A percentile compares a stretch with the other conserved stretches of the same genome.
These are phyloP conservation scores for Pomacea canaliculata DNA, from an alignment of 2,888 invertebrate genomes.

Conservation along the genomic window DNA sequence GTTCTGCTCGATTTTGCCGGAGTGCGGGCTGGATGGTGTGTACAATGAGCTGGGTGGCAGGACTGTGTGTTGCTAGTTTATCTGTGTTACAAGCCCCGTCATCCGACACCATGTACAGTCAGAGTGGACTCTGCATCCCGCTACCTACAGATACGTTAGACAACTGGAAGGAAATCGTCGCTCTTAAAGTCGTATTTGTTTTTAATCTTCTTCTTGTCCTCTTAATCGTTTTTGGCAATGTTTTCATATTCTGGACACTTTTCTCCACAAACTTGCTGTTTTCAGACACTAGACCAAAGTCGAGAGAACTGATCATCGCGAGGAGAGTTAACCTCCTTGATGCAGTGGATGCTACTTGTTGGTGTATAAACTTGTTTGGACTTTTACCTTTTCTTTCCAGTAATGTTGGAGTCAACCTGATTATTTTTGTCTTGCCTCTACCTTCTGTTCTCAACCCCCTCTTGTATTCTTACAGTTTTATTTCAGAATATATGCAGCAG, in stretches of 20 bases:
- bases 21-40: slow-evolving; percentile 16
- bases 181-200: background rate
- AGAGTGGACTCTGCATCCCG: slow-evolving; percentile 24
- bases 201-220: background rate
- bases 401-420: background rate
- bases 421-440: background rate
- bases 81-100: slow-evolving; percentile 13
- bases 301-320: background rate
- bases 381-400: background rate
- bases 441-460: background rate
- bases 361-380: background rate
- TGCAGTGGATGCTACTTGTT: background rate
- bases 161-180: background rate
- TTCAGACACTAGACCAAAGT: background rate
- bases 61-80: slow-evolving; percentile 1
- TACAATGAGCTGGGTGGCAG: slow-evolving; percentile 5
- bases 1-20: slow-evolving; percentile 4
- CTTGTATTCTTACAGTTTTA: background rate
- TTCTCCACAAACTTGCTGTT: background rate
- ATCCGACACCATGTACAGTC: slow-evolving; percentile 17
- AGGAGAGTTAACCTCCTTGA: background rate
- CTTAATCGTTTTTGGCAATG: background rate
- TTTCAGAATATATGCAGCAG: background rate
- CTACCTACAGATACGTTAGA: slow-evolving; percentile 3
- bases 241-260: background rate